Percentiles rank a stretch among this genome's conserved stretches.
Conservation (phyloP, 2,113 vertebrate genomes). For the Amia ocellicauda region DNA sequence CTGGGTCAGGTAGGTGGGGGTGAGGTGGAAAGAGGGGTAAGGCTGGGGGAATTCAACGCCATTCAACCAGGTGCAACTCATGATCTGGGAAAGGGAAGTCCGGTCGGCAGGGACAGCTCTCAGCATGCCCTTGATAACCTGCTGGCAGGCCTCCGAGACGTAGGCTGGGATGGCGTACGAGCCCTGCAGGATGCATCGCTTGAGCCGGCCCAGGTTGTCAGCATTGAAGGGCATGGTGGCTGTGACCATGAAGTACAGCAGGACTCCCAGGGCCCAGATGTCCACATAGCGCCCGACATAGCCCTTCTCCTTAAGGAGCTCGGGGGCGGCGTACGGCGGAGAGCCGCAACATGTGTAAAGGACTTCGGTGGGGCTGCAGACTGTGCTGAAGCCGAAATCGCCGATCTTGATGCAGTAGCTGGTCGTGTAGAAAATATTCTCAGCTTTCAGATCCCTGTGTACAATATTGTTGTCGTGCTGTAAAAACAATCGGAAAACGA, state of each 20-base stretch:
- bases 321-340: slow-evolving; percentile 62
- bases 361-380: slow-evolving; percentile 38
- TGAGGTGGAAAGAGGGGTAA: slow-evolving; percentile 29
- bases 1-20: slow-evolving; percentile 45
- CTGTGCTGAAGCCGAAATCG: slow-evolving; percentile 66
- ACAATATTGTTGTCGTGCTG: slow-evolving; percentile 68
- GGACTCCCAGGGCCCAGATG: slow-evolving; percentile 63
- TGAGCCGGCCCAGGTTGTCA: slow-evolving; percentile 45
- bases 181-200: slow-evolving; percentile 54
- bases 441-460: slow-evolving; percentile 69
- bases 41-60: slow-evolving; percentile 48
- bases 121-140: slow-evolving; percentile 55
- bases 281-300: slow-evolving; percentile 55
- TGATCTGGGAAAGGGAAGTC: slow-evolving; percentile 38
- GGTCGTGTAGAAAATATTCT: slow-evolving; percentile 66
- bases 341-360: slow-evolving; percentile 66
- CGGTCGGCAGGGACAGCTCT: slow-evolving; percentile 48
- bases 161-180: slow-evolving; percentile 53
- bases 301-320: slow-evolving; percentile 56
- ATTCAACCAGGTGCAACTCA: slow-evolving; percentile 52
- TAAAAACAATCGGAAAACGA: slow-evolving; percentile 22
- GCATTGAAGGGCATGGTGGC: slow-evolving; percentile 61
- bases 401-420: slow-evolving; percentile 65
- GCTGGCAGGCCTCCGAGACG: slow-evolving; percentile 47
- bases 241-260: slow-evolving; percentile 68